Conservation (phyloP, 2,888 invertebrate genomes). For the Pristionchus fissidentatus region DNA sequence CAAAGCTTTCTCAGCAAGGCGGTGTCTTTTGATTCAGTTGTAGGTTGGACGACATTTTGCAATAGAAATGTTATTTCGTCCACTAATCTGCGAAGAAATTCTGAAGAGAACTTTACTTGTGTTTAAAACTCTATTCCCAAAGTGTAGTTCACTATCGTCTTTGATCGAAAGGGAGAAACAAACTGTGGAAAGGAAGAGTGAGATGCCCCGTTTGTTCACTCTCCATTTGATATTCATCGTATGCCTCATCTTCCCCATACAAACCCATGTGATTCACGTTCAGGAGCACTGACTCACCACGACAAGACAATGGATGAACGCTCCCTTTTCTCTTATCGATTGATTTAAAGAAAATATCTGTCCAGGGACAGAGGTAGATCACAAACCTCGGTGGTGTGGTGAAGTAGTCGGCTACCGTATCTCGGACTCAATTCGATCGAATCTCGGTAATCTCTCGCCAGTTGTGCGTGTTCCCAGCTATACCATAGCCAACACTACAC, state of each 20-base stretch:
- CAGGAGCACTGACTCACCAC: conserved; percentile 24
- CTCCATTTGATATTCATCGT: not conserved
- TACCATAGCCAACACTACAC: conserved; percentile 33
- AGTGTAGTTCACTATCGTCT: no score
- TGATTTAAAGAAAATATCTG: no score
- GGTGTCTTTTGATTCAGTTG: no score
- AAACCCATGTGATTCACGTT: conserved; percentile 4
- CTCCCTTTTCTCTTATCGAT: not conserved
- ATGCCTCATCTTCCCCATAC: not conserved
- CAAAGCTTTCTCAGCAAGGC: no score
- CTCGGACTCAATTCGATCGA: not conserved
- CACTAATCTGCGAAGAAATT: no score
- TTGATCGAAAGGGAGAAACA: no score
- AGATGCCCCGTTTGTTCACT: no score
- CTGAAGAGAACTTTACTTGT: no score
- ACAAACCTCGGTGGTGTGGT: not conserved
- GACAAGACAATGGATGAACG: conserved; percentile 19
- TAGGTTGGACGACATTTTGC: no score
- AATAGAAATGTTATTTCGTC: no score
- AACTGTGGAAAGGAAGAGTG: no score
- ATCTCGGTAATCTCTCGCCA: conserved; percentile 45
- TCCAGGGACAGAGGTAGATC: not conserved
- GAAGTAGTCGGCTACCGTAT: not conserved
- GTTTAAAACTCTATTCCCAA: no score
- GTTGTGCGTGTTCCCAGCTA: conserved; percentile 28